A percentile compares a stretch with the other conserved stretches of the same genome.
Evolutionary conservation across 2,113 vertebrate species (phyloP).

Genomic region (Urocitellus parryii): DNA sequence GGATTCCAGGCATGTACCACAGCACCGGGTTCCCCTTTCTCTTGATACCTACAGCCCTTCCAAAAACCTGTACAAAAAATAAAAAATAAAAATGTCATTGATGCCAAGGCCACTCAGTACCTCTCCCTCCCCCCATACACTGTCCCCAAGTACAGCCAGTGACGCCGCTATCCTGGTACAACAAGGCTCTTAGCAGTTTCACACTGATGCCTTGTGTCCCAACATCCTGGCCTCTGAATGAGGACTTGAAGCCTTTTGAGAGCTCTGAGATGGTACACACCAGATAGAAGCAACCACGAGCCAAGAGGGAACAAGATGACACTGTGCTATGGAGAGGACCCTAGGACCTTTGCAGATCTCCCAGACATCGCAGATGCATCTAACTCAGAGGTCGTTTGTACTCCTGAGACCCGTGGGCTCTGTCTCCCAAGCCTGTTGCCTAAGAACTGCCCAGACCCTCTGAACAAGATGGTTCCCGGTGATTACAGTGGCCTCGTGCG

Average conservation of each 20-base stretch:
- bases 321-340: neutral
- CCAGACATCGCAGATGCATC: neutral
- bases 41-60: neutral
- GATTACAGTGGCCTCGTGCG: slow-evolving; percentile 88
- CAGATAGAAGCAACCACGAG: neutral
- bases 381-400: neutral
- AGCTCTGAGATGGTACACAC: neutral
- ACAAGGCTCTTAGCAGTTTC: neutral
- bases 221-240: neutral
- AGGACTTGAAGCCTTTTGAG: neutral
- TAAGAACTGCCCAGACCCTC: neutral
- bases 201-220: neutral
- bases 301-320: neutral
- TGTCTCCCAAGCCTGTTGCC: neutral
- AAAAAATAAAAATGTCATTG: neutral
- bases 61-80: neutral
- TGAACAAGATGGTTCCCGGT: slow-evolving; percentile 73
- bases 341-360: neutral
- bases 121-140: neutral
- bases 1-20: too few relatives aligned
- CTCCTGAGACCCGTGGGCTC: neutral
- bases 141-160: neutral
- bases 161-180: neutral
- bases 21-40: neutral
- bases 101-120: neutral